Conservation (phyloP, 2,113 vertebrate genomes). For the Ageneiosus marmoratus region DNA sequence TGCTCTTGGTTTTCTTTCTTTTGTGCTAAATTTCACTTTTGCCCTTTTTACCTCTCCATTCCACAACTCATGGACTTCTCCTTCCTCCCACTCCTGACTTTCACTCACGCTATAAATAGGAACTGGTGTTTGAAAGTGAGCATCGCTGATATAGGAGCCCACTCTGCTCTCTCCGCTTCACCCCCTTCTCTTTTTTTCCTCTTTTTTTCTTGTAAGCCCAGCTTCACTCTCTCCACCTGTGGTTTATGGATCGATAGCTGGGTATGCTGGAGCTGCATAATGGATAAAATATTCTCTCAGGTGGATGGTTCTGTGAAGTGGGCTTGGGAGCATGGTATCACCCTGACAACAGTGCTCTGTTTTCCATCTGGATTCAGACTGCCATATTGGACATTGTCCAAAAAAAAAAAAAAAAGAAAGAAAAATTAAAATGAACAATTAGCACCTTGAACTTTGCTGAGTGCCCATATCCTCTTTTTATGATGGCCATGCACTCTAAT, state of each 20-base stretch:
- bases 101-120: constrained; percentile 52
- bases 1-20: not conserved
- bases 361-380: not conserved
- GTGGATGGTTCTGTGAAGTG: constrained; percentile 45
- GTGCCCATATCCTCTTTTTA: not conserved
- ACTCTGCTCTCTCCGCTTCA: not conserved
- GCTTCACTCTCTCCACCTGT: constrained; percentile 17
- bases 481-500: constrained; percentile 19
- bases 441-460: constrained; percentile 38
- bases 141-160: constrained; percentile 37
- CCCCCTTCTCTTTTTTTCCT: not conserved
- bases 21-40: not conserved
- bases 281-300: constrained; percentile 36
- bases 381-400: not conserved
- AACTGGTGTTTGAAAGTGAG: constrained; percentile 38
- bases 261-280: constrained; percentile 46
- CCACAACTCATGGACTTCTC: not conserved
- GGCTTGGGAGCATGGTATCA: constrained; percentile 25
- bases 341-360: constrained; percentile 37
- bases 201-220: not conserved
- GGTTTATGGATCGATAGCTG: constrained; percentile 44
- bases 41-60: not conserved
- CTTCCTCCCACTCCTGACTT: constrained; percentile 16
- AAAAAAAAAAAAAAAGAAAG: not conserved
- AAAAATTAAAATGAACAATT: constrained; percentile 18